Percentiles rank a stretch among this genome's conserved stretches.
Evolutionary conservation across 92 coral and sea anemone genomes (phyloP).

Genomic region (Zoanthus gigantus): DNA sequence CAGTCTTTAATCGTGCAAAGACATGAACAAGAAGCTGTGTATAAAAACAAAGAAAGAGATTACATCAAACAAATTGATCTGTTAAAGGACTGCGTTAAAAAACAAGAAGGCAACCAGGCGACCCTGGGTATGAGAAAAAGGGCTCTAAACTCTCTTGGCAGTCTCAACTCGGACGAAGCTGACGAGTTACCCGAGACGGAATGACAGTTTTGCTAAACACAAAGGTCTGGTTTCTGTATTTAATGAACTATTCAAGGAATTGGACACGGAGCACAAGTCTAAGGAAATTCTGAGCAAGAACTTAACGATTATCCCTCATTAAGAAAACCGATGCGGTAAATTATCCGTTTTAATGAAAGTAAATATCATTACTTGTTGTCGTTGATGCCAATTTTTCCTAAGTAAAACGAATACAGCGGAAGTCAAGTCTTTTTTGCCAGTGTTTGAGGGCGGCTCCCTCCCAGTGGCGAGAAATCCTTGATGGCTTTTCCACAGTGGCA

Average conservation of each 20-base stretch:
- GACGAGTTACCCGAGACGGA: conserved; percentile 49
- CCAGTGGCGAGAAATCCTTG: too few relatives aligned
- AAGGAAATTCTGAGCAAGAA: neutral
- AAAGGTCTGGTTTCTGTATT: conserved; percentile 6
- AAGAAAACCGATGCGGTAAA: too few relatives aligned
- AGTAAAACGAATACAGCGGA: too few relatives aligned
- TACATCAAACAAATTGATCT: conserved; percentile 55
- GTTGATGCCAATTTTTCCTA: too few relatives aligned
- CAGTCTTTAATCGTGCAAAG: conserved; percentile 76
- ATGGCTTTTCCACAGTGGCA: too few relatives aligned
- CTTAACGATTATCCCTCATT: neutral
- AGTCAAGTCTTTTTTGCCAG: too few relatives aligned
- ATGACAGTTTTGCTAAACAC: conserved; percentile 4
- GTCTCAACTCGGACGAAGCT: conserved; percentile 68
- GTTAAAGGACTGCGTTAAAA: conserved; percentile 45
- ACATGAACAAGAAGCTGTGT: conserved; percentile 54
- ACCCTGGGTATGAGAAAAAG: conserved; percentile 56
- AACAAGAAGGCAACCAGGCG: conserved; percentile 14
- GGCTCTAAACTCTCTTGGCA: conserved; percentile 80
- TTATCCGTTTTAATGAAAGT: too few relatives aligned
- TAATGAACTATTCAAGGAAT: conserved; percentile 34
- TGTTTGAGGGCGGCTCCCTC: too few relatives aligned
- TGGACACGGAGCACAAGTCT: neutral
- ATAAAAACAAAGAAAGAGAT: conserved; percentile 55
- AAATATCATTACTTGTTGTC: too few relatives aligned